A percentile compares a stretch with the other conserved stretches of the same genome.
Evolutionary conservation across 2,113 vertebrate species (phyloP).

Genomic region (Melanerpes aurifrons): DNA sequence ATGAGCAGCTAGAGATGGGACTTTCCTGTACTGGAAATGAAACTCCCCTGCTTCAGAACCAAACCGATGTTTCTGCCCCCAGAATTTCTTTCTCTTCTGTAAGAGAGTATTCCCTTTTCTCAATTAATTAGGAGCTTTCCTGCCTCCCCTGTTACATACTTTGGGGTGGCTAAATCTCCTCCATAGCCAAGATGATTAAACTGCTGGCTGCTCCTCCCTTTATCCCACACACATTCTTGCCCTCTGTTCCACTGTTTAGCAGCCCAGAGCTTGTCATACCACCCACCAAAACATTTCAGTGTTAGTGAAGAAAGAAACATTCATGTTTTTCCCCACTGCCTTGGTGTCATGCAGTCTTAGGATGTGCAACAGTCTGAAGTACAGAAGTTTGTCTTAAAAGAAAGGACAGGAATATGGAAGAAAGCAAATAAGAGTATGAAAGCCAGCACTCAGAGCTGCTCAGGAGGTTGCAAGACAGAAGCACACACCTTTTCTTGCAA

Average conservation of each 20-base stretch:
- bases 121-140: background rate
- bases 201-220: background rate
- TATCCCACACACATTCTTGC: conserved; percentile 32
- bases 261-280: background rate
- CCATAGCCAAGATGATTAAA: background rate
- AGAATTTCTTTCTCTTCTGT: background rate
- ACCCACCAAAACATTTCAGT: background rate
- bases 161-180: background rate
- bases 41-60: background rate
- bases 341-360: background rate
- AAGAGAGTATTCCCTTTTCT: background rate
- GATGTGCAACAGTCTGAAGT: background rate
- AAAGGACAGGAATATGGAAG: background rate
- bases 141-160: background rate
- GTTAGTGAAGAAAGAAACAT: background rate
- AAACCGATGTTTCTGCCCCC: background rate
- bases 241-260: background rate
- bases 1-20: background rate
- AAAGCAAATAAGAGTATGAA: background rate
- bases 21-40: background rate
- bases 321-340: background rate
- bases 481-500: background rate
- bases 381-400: background rate
- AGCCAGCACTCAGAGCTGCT: background rate
- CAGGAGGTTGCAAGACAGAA: background rate